Conservation (phyloP, 2,797 vertebrate species). For the Chelon labrosus region DNA sequence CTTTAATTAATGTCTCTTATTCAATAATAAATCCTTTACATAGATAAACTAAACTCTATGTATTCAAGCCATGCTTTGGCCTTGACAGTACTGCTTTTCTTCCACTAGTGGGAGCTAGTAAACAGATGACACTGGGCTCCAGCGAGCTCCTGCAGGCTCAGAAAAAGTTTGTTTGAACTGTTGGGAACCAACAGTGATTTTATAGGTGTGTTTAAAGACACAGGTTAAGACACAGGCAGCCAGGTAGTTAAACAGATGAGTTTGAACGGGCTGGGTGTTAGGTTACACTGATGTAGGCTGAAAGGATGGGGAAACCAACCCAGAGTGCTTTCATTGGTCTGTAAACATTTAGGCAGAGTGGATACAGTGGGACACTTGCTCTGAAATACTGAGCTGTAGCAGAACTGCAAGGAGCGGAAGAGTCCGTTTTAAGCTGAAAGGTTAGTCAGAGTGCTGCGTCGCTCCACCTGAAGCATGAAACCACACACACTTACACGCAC, state of each 20-base stretch:
- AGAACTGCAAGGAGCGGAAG: constrained; percentile 4
- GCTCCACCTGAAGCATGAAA: constrained; percentile 38
- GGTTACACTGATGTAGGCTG: constrained; percentile 61
- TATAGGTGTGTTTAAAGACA: constrained; percentile 78
- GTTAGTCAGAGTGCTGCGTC: constrained; percentile 53
- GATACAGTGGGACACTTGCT: constrained; percentile 36
- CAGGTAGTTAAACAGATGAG: constrained; percentile 74
- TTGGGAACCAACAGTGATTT: constrained; percentile 75
- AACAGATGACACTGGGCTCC: constrained; percentile 57
- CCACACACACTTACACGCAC: constrained; percentile 53
- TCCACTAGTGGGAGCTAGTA: constrained; percentile 83
- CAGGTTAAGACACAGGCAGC: constrained; percentile 73
- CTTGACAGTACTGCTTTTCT: constrained; percentile 29
- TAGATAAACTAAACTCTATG: not conserved
- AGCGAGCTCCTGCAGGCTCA: constrained; percentile 46
- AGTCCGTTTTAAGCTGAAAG: constrained; percentile 26
- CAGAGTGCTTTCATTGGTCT: constrained; percentile 52
- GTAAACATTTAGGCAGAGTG: constrained; percentile 50
- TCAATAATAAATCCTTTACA: constrained; percentile 2
- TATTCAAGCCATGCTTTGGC: not conserved
- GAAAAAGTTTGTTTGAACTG: constrained; percentile 70
- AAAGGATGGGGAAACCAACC: constrained; percentile 69
- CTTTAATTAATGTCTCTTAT: not conserved
- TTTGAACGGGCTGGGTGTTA: constrained; percentile 59
- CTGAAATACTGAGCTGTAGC: constrained; percentile 21